Evolutionary conservation across 2,888 invertebrate species (phyloP), one percentile per base, ranked within the genome.

Genomic region (Drepanosiphum platanoidis): DNA sequence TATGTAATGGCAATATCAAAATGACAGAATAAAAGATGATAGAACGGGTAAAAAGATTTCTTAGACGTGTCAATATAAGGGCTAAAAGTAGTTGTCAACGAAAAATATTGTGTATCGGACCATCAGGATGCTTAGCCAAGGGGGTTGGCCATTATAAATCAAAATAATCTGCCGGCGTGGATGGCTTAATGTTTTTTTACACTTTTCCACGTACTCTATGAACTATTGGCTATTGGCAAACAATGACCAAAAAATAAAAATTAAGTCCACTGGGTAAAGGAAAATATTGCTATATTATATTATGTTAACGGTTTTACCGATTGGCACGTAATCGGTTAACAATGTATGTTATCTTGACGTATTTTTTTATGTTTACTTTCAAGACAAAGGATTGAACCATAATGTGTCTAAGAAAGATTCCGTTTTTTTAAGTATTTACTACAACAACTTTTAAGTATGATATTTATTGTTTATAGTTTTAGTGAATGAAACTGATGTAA

Each of bases 11-110:
- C 32, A 58, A 61, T 39, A 72, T n/a, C 61, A 42, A 61, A 61
- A 61, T n/a, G 81, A 42, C 81, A 39, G 81, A 81, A 81, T 71
- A 71, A 81, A 81, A 71, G 15, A 72, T 32, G 71, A 72, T 72
- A 61, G 72, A 42, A 72, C 61, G 39, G 42, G 61, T 15, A 72
- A 32, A 42, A 15, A 61, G 39, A 61, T 72, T 82, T 72, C 61
- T 22, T 82, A 72, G 81, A 72, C 22, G 61, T 39, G 71, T 72
- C 70, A 36, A 70, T 70, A 58, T 27, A 9, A 36, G 36, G 58
- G 58, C 58, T 27, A 30, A 39, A 30, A 66, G 68, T 70, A 46
- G 36, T 22, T n/a, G 58, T 58, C 27, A 81, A 71, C 22, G 39
- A 39, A 39, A 80, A 71, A 81, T 81, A 39, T 81, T 39, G 58